phyloP scores from a whole-genome alignment of 2,797 vertebrate species.

The Lepus oiostolus region DNA sequence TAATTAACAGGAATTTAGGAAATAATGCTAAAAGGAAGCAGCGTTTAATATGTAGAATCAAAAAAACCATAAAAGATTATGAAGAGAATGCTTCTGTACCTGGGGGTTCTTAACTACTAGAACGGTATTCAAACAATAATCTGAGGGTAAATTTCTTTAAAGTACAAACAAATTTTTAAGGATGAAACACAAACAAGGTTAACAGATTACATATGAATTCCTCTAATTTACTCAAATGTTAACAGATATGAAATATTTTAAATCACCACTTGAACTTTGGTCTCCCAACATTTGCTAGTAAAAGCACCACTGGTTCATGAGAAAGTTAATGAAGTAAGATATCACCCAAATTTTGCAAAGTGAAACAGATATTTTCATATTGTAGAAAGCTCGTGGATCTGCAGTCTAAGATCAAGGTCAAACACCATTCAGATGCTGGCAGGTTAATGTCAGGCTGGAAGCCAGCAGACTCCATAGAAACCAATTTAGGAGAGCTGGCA shows the following conservation, averaged over 20 bases:
- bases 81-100: not conserved
- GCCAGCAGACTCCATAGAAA: conserved; percentile 72
- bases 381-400: conserved; percentile 5
- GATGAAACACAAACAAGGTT: not conserved
- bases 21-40: not conserved
- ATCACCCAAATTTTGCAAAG: not conserved
- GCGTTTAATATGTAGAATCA: not conserved
- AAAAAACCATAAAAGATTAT: not conserved
- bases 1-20: not conserved
- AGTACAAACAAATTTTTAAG: not conserved
- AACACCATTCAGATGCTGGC: conserved; percentile 23
- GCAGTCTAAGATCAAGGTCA: conserved; percentile 67
- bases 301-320: not conserved
- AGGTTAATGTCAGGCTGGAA: conserved; percentile 69
- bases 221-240: not conserved
- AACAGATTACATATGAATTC: not conserved
- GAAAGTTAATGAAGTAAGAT: not conserved
- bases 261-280: not conserved
- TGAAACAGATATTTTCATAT: conserved; percentile 56
- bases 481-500: conserved; percentile 46
- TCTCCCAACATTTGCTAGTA: not conserved
- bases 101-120: not conserved
- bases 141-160: not conserved
- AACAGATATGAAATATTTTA: not conserved
- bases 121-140: not conserved